These are phyloP conservation scores for Poeciliopsis prolifica DNA, from an alignment of 2,113 vertebrate species.

Conservation along the genomic window DNA sequence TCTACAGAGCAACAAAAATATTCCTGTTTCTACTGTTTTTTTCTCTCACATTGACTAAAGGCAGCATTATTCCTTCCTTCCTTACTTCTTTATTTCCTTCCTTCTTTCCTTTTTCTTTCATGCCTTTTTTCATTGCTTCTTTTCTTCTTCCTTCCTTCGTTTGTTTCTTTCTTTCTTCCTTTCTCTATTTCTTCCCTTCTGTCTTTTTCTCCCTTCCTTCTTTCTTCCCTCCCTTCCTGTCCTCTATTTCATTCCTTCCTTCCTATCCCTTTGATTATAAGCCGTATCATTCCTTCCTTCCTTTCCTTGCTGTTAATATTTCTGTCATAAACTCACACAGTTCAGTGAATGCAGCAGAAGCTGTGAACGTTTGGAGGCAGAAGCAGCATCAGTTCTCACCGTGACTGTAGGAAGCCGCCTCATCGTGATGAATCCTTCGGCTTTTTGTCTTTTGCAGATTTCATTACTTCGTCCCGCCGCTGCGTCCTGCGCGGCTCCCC, in stretches of 20 bases:
- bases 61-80: too few species aligned
- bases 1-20: conserved; percentile 45
- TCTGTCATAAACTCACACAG: neutral
- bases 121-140: too few species aligned
- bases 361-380: neutral
- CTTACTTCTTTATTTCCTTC: too few species aligned
- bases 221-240: too few species aligned
- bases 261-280: too few species aligned
- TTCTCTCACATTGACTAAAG: too few species aligned
- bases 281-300: neutral
- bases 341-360: neutral
- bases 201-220: too few species aligned
- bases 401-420: neutral
- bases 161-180: too few species aligned
- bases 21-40: neutral
- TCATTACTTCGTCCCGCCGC: conserved; percentile 44
- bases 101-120: too few species aligned
- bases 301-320: neutral
- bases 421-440: conserved; percentile 34
- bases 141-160: too few species aligned
- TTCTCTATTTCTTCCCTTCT: too few species aligned
- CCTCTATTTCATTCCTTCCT: too few species aligned
- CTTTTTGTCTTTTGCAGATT: conserved; percentile 41
- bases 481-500: conserved; percentile 29
- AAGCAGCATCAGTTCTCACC: neutral